Evolutionary conservation across 92 coral and sea anemone species (phyloP).

Genomic region (Nematostella vectensis): DNA sequence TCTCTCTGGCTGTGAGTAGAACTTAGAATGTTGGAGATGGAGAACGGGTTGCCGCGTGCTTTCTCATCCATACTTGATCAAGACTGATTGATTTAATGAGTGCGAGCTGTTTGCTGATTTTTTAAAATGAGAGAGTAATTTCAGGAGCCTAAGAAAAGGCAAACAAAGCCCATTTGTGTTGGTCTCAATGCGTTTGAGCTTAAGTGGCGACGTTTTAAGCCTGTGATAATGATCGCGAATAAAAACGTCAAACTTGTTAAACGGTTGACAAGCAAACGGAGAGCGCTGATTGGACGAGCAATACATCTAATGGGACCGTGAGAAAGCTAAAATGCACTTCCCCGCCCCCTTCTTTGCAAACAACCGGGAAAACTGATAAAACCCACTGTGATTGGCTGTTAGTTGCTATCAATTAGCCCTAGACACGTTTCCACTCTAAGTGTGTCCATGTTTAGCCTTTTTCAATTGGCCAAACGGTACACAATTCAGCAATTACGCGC

Average conservation of each 20-base stretch:
- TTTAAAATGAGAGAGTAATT: conserved; percentile 55
- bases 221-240: conserved; percentile 99
- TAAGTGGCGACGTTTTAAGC: conserved; percentile 99
- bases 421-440: conserved; percentile 95
- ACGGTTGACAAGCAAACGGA: conserved; percentile 83
- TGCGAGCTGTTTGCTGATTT: conserved; percentile 29
- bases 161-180: conserved; percentile 94
- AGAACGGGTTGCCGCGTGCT: conserved; percentile 84
- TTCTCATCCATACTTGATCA: conserved; percentile 71
- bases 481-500: conserved; percentile 97
- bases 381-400: conserved; percentile 75
- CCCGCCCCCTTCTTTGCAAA: conserved; percentile 91
- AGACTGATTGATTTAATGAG: conserved; percentile 52
- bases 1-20: conserved; percentile 37
- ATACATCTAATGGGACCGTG: conserved; percentile 91
- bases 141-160: conserved; percentile 79
- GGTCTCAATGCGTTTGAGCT: conserved; percentile 90
- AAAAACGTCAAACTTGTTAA: conserved; percentile 99
- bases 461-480: conserved; percentile 91
- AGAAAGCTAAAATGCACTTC: conserved; percentile 86
- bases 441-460: conserved; percentile 79
- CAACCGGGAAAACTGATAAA: conserved; percentile 72
- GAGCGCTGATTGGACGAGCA: conserved; percentile 67
- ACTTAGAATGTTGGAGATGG: conserved; percentile 84
- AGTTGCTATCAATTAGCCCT: conserved; percentile 74